These are phyloP conservation scores for Cassiopea xamachana DNA, from an alignment of 30 jellyfish, hydroid and myxozoan genomes.

Conservation along the genomic window DNA sequence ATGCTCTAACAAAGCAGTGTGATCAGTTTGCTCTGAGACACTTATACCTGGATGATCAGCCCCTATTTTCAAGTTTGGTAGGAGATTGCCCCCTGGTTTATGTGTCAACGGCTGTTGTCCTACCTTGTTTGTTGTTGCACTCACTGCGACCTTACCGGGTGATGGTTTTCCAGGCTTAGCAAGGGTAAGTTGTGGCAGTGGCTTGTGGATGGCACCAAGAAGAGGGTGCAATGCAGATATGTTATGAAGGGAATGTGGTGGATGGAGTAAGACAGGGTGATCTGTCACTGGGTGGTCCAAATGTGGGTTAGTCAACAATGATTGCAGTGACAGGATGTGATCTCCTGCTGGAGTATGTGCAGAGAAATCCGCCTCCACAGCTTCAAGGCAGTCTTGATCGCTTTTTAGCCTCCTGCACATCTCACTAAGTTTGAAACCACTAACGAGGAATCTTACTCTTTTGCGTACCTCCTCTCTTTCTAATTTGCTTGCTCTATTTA, in stretches of 20 bases:
- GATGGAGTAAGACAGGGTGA: constrained; percentile 29
- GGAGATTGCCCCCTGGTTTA: constrained; percentile 26
- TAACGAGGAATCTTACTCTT: constrained; percentile 66
- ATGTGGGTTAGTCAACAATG: not conserved
- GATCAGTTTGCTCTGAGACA: constrained; percentile 10
- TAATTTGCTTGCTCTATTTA: constrained; percentile 60
- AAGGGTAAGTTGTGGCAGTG: not conserved
- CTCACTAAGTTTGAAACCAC: constrained; percentile 72
- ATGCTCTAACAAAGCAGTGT: constrained; percentile 7
- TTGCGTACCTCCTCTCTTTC: constrained; percentile 68
- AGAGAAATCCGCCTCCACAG: constrained; percentile 71
- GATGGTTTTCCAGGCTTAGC: constrained; percentile 20
- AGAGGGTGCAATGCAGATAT: not conserved
- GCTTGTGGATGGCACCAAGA: not conserved
- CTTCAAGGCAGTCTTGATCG: constrained; percentile 75
- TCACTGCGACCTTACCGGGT: constrained; percentile 36
- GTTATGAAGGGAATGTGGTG: not conserved
- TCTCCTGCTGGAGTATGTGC: constrained; percentile 54
- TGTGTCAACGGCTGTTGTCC: constrained; percentile 43
- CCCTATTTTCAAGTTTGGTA: constrained; percentile 3
- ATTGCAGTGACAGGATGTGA: constrained; percentile 8
- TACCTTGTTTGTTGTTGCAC: constrained; percentile 22
- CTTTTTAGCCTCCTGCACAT: constrained; percentile 51
- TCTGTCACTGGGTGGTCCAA: constrained; percentile 1
- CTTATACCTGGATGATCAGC: constrained; percentile 47